These are phyloP conservation scores for Pherbina coryleti DNA, from an alignment of 2,888 invertebrate species.

Conservation along the genomic window DNA sequence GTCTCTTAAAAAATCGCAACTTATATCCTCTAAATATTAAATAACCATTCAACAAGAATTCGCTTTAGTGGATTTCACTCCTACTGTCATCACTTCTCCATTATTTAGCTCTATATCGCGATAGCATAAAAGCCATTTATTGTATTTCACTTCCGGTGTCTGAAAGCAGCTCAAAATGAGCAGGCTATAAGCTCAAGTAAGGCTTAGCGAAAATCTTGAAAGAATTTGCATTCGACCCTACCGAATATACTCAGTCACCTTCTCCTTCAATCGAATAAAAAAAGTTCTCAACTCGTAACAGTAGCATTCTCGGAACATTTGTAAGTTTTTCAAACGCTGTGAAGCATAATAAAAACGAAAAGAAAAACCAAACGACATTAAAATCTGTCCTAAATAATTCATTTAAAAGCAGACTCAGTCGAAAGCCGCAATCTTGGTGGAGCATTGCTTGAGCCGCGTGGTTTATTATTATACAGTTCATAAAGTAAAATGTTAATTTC, in stretches of 20 bases:
- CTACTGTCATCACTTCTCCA: too few species aligned
- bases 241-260: constrained; percentile 28
- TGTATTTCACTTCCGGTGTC: too few species aligned
- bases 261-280: neutral
- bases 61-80: too few species aligned
- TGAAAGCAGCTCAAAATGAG: too few species aligned
- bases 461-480: constrained; percentile 39
- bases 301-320: too few species aligned
- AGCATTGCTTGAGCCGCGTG: constrained; percentile 18
- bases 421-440: neutral
- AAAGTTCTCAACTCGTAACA: too few species aligned
- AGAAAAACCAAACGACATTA: constrained; percentile 47
- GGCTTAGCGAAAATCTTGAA: constrained; percentile 61
- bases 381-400: constrained; percentile 64
- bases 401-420: constrained; percentile 52
- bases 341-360: constrained; percentile 49
- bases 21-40: too few species aligned
- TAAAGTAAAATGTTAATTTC: constrained; percentile 41
- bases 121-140: too few species aligned
- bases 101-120: too few species aligned
- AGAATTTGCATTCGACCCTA: constrained; percentile 54
- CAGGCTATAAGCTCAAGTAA: constrained; percentile 44
- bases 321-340: too few species aligned
- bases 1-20: too few species aligned
- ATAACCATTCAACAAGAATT: too few species aligned